A percentile compares a stretch with the other conserved stretches of the same genome.
phyloP scores from a whole-genome alignment of 2,113 vertebrate genomes.

The Talpa occidentalis region DNA sequence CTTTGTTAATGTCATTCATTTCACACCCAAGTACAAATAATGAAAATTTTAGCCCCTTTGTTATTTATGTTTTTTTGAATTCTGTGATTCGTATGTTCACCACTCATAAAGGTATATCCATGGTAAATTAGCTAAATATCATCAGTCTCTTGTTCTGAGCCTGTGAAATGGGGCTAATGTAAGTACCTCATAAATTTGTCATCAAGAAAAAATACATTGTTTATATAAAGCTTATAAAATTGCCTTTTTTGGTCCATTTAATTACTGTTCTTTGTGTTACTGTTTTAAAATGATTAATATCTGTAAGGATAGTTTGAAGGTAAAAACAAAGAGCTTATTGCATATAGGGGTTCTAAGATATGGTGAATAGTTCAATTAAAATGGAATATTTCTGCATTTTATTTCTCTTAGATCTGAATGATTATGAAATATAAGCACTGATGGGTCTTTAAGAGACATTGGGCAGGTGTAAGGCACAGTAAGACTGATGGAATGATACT shows the following conservation, averaged over 20 bases:
- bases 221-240: not conserved
- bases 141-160: not conserved
- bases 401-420: not conserved
- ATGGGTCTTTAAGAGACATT: not conserved
- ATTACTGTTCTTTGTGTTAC: not conserved
- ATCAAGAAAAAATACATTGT: not conserved
- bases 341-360: not conserved
- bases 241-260: not conserved
- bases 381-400: not conserved
- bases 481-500: not conserved
- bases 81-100: not conserved
- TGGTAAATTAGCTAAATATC: not conserved
- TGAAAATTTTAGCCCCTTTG: not conserved
- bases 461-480: not conserved
- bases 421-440: not conserved
- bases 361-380: not conserved
- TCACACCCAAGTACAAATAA: not conserved
- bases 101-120: not conserved
- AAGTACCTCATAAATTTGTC: not conserved
- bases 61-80: not conserved
- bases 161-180: not conserved
- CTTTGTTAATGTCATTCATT: not conserved
- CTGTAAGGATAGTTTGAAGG: not conserved
- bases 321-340: not conserved
- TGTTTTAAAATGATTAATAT: not conserved